Percentiles rank a stretch among this genome's conserved stretches.
Evolutionary conservation across 2,888 invertebrate genomes (phyloP).

Genomic region (Loripinus fragilis): DNA sequence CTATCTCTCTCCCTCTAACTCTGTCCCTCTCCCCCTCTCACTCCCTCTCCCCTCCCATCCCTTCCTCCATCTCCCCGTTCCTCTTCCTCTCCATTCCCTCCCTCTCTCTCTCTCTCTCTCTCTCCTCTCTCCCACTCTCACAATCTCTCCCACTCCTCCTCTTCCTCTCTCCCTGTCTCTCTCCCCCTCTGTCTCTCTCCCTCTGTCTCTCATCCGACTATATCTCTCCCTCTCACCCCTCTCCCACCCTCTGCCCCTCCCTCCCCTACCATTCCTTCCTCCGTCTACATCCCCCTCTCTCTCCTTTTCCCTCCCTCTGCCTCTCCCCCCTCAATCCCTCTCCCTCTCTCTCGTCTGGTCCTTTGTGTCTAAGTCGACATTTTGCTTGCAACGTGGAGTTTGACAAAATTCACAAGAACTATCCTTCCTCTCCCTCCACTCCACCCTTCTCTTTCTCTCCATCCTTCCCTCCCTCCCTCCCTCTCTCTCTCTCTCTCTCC

Average conservation of each 20-base stretch:
- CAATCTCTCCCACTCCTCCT: no score
- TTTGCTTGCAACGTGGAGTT: no score
- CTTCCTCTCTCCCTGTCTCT: no score
- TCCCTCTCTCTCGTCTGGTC: no score
- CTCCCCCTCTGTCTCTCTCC: no score
- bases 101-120: neutral
- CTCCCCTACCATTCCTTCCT: no score
- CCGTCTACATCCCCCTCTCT: neutral
- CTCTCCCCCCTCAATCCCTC: neutral
- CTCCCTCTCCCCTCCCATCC: constrained; percentile 15
- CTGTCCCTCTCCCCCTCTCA: no score
- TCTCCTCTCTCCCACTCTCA: neutral
- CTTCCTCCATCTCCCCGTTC: neutral
- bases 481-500: neutral
- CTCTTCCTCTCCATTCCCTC: neutral
- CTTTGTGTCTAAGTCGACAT: no score
- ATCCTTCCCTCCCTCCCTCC: no score
- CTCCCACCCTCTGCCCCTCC: no score
- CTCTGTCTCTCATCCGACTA: neutral
- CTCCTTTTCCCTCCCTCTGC: neutral
- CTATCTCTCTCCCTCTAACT: no score
- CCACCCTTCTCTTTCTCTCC: neutral
- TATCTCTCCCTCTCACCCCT: neutral
- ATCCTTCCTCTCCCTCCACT: neutral
- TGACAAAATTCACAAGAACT: neutral